Evolutionary conservation across 1,140 invertebrate genomes (phyloP).

Genomic region (Drosophila kanapiae): DNA sequence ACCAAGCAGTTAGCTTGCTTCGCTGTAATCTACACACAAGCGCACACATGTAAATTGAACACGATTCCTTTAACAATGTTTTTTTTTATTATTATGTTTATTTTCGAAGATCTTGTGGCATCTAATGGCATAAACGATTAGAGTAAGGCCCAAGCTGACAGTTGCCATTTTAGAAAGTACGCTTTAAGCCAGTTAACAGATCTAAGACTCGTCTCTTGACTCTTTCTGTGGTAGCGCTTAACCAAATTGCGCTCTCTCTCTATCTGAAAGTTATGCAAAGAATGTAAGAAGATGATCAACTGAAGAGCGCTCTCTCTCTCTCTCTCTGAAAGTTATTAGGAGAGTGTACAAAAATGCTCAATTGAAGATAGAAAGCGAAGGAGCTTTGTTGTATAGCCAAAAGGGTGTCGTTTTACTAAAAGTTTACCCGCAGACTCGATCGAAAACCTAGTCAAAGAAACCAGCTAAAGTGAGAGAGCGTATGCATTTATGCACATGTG

Average conservation of each 20-base stretch:
- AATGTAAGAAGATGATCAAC: no score
- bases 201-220: neutral
- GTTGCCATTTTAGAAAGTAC: neutral
- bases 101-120: neutral
- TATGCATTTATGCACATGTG: no score
- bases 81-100: neutral
- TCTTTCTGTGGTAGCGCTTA: neutral
- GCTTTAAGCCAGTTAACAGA: neutral
- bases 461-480: no score
- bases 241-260: neutral
- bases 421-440: no score
- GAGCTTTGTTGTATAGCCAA: neutral
- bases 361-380: neutral
- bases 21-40: neutral
- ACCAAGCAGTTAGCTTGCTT: constrained; percentile 21
- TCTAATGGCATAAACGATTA: neutral
- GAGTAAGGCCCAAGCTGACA: no score
- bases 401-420: no score
- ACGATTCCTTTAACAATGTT: neutral
- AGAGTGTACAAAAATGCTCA: neutral
- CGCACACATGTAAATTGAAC: constrained; percentile 15
- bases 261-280: no score
- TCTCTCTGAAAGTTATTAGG: neutral
- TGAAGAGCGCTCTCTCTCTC: neutral
- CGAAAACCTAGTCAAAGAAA: no score